A percentile compares a stretch with the other conserved stretches of the same genome.
phyloP scores from a whole-genome alignment of 2,797 vertebrate species.

The Dicrostonyx torquatus region DNA sequence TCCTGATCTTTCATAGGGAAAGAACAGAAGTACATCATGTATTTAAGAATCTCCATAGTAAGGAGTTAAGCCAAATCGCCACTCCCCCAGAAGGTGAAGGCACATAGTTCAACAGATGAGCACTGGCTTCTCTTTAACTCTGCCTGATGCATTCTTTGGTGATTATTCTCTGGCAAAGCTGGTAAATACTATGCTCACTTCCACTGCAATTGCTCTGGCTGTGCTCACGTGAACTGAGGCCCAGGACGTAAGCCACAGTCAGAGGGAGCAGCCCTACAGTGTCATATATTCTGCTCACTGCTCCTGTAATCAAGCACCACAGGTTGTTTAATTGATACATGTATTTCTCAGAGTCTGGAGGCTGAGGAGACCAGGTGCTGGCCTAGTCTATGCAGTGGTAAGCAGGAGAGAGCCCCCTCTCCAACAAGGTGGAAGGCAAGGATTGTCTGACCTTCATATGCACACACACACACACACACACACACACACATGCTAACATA shows the following conservation, averaged over 20 bases:
- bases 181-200: background rate
- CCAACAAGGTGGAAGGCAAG: background rate
- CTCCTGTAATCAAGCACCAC: background rate
- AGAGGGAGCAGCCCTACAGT: background rate
- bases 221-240: background rate
- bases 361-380: background rate
- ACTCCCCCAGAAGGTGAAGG: background rate
- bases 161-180: constrained; percentile 4
- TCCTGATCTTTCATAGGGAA: background rate
- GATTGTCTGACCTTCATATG: background rate
- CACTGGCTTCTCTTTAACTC: constrained; percentile 19
- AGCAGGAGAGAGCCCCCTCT: background rate
- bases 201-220: background rate
- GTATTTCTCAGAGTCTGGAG: background rate
- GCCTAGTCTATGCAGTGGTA: background rate
- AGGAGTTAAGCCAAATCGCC: background rate
- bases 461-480: background rate
- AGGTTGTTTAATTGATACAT: background rate
- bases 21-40: background rate
- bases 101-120: background rate
- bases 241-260: background rate
- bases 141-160: background rate
- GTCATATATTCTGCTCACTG: background rate
- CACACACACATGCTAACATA: too few relatives aligned
- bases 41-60: background rate